Base-by-base conservation (phyloP, 2,797 vertebrate genomes). In the Premnoplex brunnescens region DNA sequence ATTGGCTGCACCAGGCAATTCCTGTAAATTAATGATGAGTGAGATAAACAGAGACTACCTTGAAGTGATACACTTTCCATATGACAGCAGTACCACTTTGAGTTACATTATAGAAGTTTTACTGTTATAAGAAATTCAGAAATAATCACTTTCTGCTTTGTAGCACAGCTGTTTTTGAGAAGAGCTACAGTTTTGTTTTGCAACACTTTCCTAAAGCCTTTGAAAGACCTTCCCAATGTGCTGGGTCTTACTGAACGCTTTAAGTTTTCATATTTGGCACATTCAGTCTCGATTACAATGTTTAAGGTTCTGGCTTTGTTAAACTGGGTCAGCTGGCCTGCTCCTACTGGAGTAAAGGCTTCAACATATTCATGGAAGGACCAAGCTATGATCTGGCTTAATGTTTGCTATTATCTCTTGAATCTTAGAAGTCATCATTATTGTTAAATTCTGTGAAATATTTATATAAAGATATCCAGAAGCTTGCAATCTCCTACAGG, bases 21-120 rank as follows among this genome's bases (percentile, higher is more conserved):
- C 58, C 75, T 66, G 66, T 66, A 96, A 97, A 97, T 91, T 92
- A 96, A 96, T 88, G 88, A 96, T 46, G 88, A 95, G 36, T 41
- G 41, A 77, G 77, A 73, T 90, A 91, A 97, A 85, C 36, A 92
- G 48, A 72, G 85, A 96, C 89, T 91, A 91, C 85, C 67, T 43
- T 62, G 66, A 92, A 60, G 69, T 74, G 77, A 89, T 93, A 96
- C 94, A 27, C 48, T 88, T 80, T 79, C 74, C 74, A 87, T 73
- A 83, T 88, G 60, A 88, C 34, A 84, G 69, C 92, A 95, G 34
- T 68, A 60, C 10, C 9, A 34, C 81, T 72, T 26, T 32, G 9
- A 78, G 18, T 14, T n/a, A 85, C 83, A 46, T 80, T 54, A 58
- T 3, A 67, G 11, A 76, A 23, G 52, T 85, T 85, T 86, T 67